Evolutionary conservation across 2,113 vertebrate genomes (phyloP), one percentile per base, ranked within the genome.

Genomic region (Catharus fuscescens): DNA sequence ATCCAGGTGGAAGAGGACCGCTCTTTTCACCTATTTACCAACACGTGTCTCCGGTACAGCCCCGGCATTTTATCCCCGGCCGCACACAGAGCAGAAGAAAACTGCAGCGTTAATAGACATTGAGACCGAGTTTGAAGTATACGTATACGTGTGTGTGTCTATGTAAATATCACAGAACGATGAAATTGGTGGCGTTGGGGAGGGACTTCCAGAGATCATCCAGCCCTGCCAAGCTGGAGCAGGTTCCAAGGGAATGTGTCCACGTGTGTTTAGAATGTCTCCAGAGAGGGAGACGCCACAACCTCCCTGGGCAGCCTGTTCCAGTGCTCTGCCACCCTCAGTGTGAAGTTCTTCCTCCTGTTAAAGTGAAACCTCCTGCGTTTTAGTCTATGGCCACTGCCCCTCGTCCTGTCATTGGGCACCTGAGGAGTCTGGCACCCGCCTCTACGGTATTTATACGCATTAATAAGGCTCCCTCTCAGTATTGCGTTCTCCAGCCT

Each of bases 81-180:
- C 47, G 36, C 19, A 17, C 32, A 8, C 6, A 9, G 13, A 18
- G 7, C 14, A 48, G 2, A 56, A 42, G 0, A 26, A 38, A 67
- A 6, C 5, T 0, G 25, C 0, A 23, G 9, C 6, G 1, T 7
- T 23, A 26, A 16, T 0, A 12, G 0, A 34, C 25, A 12, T 2
- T 1, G 5, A 45, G 4, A 31, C 12, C 1, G 21, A 38, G 32
- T 7, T 32, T 26, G 12, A 38, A 36, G 6, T 9, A 47, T 1
- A 31, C 2, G 1, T 14, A 1, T 11, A 6, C 3, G 5, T 6
- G 3, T 10, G 3, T 23, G 9, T n/a, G 2, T 42, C 47, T 28
- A 4, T 8, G 24, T 10, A 25, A 7, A 2, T 5, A 6, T 36
- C 52, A 50, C 31, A 59, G 25, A 76, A 59, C 2, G 14, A 36